phyloP scores from a whole-genome alignment of 2,888 invertebrate genomes.

The Omphaloscelis lunosa region DNA sequence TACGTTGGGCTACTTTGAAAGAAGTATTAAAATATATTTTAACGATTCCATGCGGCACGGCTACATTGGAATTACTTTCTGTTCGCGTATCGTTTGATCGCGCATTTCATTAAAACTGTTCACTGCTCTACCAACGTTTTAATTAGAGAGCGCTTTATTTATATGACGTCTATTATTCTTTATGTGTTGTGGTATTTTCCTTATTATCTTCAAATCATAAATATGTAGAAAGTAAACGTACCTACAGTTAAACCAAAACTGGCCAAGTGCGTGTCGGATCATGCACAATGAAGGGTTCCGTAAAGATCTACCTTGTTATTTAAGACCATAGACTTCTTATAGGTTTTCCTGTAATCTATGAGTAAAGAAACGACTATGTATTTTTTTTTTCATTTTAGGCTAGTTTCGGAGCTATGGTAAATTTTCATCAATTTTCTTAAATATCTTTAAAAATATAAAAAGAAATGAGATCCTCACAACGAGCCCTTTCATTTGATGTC shows the following conservation, averaged over 20 bases:
- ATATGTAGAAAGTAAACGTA: not conserved
- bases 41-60: conserved; percentile 3
- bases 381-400: too few relatives aligned
- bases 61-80: conserved; percentile 38
- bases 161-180: conserved; percentile 28
- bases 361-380: too few relatives aligned
- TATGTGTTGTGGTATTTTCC: conserved; percentile 10
- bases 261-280: too few relatives aligned
- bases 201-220: not conserved
- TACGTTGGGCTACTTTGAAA: not conserved
- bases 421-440: too few relatives aligned
- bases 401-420: too few relatives aligned
- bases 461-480: too few relatives aligned
- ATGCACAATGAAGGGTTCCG: too few relatives aligned
- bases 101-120: conserved; percentile 39
- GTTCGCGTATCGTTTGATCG: conserved; percentile 48
- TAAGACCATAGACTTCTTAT: too few relatives aligned
- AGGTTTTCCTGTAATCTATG: too few relatives aligned
- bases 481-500: too few relatives aligned
- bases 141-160: conserved; percentile 40
- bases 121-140: conserved; percentile 29
- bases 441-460: too few relatives aligned
- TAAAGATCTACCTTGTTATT: too few relatives aligned
- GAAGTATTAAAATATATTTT: conserved; percentile 3
- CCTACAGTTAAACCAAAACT: not conserved